Base-by-base conservation (phyloP, 30 jellyfish, hydroid and myxozoan genomes). In the Hydra vulgaris region DNA sequence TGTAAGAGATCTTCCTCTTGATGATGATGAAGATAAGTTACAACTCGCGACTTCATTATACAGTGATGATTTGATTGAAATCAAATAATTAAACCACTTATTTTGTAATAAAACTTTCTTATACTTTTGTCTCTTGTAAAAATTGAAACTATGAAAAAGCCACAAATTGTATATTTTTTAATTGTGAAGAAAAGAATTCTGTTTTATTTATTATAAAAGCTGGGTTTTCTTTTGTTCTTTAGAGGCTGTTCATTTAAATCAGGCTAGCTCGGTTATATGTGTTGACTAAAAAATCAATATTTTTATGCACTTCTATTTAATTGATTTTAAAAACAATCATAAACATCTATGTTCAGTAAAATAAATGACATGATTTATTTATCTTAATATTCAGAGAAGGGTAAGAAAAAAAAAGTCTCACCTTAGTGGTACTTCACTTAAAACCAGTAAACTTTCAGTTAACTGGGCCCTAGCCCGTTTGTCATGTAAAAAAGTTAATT, bases 21-120 rank as follows among this genome's bases (percentile, higher is more conserved):
- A 54, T 0, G 96, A 91, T 23, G 96, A 91, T 15, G 82, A 76
- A 18, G 97, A 91, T 23, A 82, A 86, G 79, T 53, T 82, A 27
- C 84, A 77, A 25, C 85, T 91, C 22, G 97, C 95, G 19, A 83
- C 87, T 15, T 82, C 86, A 7, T 75, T 91, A 61, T 91, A 89
- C 90, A 55, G 95, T 7, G 97, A 91, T 18, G 89, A 80, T 26
- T 82, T 89, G 22, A 78, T 85, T 73, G 78, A 90, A 70, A 83
- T 89, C 54, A 40, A 87, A 27, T 82, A 72, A 76, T 3, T 40
- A 12, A 3, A 12, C 12, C 61, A n/a, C n/a, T 40, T 12, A 12
- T 40, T 40, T 40, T 40, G 61, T 40, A 40, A 40, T 12, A 40
- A 3, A 40, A 40, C 12, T 40, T 40, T 3, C 61, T 40, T 40